Percentiles rank a stretch among this genome's conserved stretches.
phyloP scores from a whole-genome alignment of 2,113 vertebrate species.

The Carassius carassius region DNA sequence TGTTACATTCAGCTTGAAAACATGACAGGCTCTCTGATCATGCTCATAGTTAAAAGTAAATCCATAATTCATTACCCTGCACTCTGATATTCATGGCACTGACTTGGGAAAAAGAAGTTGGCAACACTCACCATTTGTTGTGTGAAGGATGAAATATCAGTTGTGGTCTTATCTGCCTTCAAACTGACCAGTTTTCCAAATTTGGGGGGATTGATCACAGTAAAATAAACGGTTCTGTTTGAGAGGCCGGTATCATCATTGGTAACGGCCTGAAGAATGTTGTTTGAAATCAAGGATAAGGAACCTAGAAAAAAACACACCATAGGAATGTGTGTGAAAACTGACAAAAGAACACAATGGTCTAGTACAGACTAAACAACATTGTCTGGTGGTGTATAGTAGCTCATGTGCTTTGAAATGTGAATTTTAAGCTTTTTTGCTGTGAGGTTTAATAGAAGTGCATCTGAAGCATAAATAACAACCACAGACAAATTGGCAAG shows the following conservation, averaged over 20 bases:
- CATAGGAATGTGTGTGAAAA: conserved; percentile 11
- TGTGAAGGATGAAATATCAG: conserved; percentile 82
- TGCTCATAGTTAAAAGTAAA: conserved; percentile 16
- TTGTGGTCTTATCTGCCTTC: conserved; percentile 70
- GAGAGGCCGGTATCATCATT: conserved; percentile 76
- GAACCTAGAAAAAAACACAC: conserved; percentile 73
- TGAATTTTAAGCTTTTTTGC: not conserved
- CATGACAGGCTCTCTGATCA: not conserved
- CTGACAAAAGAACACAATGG: conserved; percentile 27
- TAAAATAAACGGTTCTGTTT: conserved; percentile 81
- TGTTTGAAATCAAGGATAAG: conserved; percentile 75
- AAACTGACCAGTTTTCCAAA: conserved; percentile 79
- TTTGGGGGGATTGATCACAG: conserved; percentile 75
- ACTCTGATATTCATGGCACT: conserved; percentile 13
- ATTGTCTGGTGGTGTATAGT: conserved; percentile 1
- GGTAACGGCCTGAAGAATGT: conserved; percentile 80
- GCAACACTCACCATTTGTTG: conserved; percentile 83
- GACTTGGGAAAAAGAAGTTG: not conserved
- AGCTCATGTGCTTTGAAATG: conserved; percentile 35
- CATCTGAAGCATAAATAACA: conserved; percentile 15
- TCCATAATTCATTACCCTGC: conserved; percentile 40
- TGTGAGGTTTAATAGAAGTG: conserved; percentile 11
- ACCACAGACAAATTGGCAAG: conserved; percentile 1
- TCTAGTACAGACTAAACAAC: conserved; percentile 24
- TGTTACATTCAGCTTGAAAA: not conserved